These are phyloP conservation scores for Etheostoma cragini DNA, from an alignment of 2,113 vertebrate genomes.

Conservation along the genomic window DNA sequence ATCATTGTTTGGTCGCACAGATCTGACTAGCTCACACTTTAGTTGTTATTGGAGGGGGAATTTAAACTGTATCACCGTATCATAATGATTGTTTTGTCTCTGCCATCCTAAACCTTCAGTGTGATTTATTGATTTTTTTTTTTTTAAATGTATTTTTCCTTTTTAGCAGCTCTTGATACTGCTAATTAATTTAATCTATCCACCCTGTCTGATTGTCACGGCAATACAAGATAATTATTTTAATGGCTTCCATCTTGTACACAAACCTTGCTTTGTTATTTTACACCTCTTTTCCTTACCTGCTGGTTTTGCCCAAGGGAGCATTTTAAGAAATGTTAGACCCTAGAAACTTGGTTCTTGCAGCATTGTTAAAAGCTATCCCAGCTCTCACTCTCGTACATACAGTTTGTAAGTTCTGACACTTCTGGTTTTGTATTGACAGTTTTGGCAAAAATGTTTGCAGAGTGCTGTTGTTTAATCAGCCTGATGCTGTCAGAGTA, in stretches of 20 bases:
- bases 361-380: background rate
- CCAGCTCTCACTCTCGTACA: background rate
- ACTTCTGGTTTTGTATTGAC: slow-evolving; percentile 20
- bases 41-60: background rate
- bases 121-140: background rate
- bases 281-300: slow-evolving; percentile 17
- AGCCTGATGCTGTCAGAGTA: slow-evolving; percentile 47
- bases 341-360: slow-evolving; percentile 22
- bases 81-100: background rate
- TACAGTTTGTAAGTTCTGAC: slow-evolving; percentile 32
- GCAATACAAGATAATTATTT: background rate
- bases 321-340: slow-evolving; percentile 15
- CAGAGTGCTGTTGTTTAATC: slow-evolving; percentile 45
- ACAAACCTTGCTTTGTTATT: slow-evolving; percentile 11
- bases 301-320: slow-evolving; percentile 21
- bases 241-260: slow-evolving; percentile 3
- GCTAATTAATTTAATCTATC: slow-evolving; percentile 20
- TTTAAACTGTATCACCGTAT: background rate
- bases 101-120: background rate
- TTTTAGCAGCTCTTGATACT: slow-evolving; percentile 1
- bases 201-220: background rate
- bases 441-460: slow-evolving; percentile 19
- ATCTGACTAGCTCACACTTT: slow-evolving; percentile 7
- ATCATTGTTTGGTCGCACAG: slow-evolving; percentile 1
- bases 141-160: background rate